Evolutionary conservation across 1,140 invertebrate species (phyloP).

Genomic region (Luehdorfia chinensis): DNA sequence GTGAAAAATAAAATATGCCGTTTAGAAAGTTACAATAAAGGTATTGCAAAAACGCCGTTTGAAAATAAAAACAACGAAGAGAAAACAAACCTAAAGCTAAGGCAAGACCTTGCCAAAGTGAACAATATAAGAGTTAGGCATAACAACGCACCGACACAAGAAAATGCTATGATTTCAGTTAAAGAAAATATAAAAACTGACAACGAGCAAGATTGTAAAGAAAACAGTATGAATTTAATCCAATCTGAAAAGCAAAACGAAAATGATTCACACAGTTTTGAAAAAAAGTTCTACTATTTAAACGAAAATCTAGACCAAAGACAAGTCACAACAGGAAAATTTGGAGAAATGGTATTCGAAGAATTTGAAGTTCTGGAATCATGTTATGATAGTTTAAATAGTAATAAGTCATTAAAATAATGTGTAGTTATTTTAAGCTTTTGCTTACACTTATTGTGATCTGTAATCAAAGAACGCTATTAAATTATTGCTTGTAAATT

Average conservation of each 20-base stretch:
- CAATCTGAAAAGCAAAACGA: constrained; percentile 39
- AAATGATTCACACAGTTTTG: constrained; percentile 52
- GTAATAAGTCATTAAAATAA: constrained; percentile 69
- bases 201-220: constrained; percentile 26
- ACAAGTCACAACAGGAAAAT: constrained; percentile 78
- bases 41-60: constrained; percentile 64
- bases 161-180: constrained; percentile 17
- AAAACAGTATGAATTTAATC: constrained; percentile 22
- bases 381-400: constrained; percentile 79
- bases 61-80: constrained; percentile 54
- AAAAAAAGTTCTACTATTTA: constrained; percentile 74
- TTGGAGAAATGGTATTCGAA: constrained; percentile 90
- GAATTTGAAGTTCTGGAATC: constrained; percentile 85
- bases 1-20: constrained; percentile 75
- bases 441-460: constrained; percentile 61
- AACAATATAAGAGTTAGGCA: constrained; percentile 26
- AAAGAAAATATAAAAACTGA: constrained; percentile 38
- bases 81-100: constrained; percentile 29
- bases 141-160: constrained; percentile 19
- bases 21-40: constrained; percentile 73
- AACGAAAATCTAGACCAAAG: constrained; percentile 71
- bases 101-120: constrained; percentile 30
- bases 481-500: constrained; percentile 72
- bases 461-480: constrained; percentile 57
- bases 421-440: constrained; percentile 38